Evolutionary conservation across 2,113 vertebrate genomes (phyloP).

Genomic region (Salvelinus fontinalis): DNA sequence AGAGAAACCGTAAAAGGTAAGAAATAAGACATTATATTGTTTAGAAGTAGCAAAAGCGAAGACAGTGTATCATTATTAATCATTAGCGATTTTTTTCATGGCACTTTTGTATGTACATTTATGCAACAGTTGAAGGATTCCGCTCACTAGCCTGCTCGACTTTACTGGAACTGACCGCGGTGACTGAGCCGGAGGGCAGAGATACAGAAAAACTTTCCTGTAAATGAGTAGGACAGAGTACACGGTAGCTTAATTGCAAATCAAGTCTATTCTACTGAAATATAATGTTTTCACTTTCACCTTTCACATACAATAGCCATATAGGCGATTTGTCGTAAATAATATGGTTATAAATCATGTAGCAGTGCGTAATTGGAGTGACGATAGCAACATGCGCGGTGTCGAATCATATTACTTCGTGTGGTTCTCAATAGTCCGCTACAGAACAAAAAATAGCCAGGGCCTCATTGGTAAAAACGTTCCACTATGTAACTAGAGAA

Average conservation of each 20-base stretch:
- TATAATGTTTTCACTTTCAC: neutral
- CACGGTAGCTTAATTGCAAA: neutral
- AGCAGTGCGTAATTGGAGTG: too few species aligned
- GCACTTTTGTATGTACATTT: conserved; percentile 22
- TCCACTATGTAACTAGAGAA: conserved; percentile 7
- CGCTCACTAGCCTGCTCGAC: neutral
- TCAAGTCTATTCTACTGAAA: neutral
- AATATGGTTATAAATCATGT: too few species aligned
- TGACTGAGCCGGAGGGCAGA: conserved; percentile 16
- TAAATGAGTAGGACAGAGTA: conserved; percentile 17
- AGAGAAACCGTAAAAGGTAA: conserved; percentile 45
- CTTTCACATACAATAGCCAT: neutral
- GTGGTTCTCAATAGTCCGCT: neutral
- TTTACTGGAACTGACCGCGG: conserved; percentile 70
- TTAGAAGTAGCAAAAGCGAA: neutral
- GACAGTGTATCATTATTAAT: neutral
- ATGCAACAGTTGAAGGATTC: conserved; percentile 46
- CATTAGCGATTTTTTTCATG: too few species aligned
- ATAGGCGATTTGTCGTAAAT: neutral
- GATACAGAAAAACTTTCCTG: conserved; percentile 36
- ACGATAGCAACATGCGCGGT: neutral
- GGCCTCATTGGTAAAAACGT: neutral
- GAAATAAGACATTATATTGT: neutral
- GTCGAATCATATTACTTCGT: neutral
- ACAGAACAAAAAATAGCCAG: neutral